Conservation (phyloP, 2,797 vertebrate genomes). For the Carcharodon carcharias region DNA sequence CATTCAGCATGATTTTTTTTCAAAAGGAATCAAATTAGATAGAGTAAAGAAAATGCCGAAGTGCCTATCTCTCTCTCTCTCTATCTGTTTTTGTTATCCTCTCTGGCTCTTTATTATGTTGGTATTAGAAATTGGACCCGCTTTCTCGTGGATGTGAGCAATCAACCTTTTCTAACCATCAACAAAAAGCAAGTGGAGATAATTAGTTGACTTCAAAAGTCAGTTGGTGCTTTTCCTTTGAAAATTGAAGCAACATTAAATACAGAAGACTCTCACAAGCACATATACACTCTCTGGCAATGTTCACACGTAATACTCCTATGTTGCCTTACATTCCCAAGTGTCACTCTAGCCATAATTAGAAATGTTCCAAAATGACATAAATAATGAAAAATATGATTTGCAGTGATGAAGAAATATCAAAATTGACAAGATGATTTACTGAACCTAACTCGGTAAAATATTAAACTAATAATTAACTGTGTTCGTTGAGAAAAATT, state of each 20-base stretch:
- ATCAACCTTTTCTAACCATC: not conserved
- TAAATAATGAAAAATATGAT: not conserved
- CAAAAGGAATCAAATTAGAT: not conserved
- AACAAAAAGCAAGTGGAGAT: not conserved
- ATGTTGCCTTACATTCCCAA: not conserved
- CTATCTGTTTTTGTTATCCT: not conserved
- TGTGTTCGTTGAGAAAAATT: not conserved
- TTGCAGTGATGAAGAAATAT: not conserved
- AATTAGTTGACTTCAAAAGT: not conserved
- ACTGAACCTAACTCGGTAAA: not conserved
- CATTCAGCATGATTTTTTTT: not conserved
- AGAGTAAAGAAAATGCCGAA: too few relatives aligned
- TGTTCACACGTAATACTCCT: not conserved
- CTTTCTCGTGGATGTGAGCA: not conserved
- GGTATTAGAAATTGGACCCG: not conserved
- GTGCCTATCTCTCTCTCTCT: not conserved
- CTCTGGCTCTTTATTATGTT: not conserved
- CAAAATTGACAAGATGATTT: not conserved
- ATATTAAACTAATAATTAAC: conserved; percentile 24
- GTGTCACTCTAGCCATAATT: not conserved
- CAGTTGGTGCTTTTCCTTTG: not conserved
- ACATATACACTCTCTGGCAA: too few relatives aligned
- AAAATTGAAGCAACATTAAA: not conserved
- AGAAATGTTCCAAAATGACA: conserved; percentile 26
- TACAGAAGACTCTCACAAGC: not conserved